Evolutionary conservation across 2,888 invertebrate species (phyloP), one percentile per base, ranked within the genome.

Genomic region (Dyspetes luteomarginatus): DNA sequence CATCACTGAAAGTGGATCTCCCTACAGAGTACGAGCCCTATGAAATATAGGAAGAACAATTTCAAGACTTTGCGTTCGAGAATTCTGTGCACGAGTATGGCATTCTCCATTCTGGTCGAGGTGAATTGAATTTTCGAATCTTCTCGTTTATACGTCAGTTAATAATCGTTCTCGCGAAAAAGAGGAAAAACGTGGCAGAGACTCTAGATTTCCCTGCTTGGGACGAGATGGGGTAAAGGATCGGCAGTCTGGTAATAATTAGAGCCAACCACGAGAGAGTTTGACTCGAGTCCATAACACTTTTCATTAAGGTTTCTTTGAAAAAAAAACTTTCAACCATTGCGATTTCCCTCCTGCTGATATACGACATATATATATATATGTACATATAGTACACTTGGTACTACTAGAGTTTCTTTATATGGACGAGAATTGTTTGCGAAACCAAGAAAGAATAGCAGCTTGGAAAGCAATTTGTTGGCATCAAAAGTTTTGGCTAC

Each of bases 51-150:
- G 69, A 68, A 78, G 69, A 79, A 74, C 74, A 79, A 75, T 79
- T 74, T 48, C 41, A 79, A 79, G 75, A 79, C 69, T 62, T 73
- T 62, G 67, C 82, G 81, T 81, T 85, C 78, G 82, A 76, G 85
- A 84, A 89, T 90, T 88, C 88, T 83, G 78, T 77, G 85, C 86
- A 87, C 87, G 87, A 82, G 30, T 74, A 71, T 82, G 62, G 85
- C 76, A 85, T 85, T 83, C 85, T 82, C 84, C 73, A 65, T 73
- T 85, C 83, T 89, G 88, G 89, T 89, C 86, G 86, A 86, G 84
- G 85, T 75, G 84, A 89, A 89, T 89, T 88, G 87, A 90, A 89
- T 90, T 87, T 88, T 87, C 73, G 58, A 80, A 69, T 58, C 75
- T 69, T 43, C 45, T 52, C 28, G 60, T 65, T 56, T 60, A 69